These are phyloP conservation scores for Trachymyrmex cornetzi DNA, from an alignment of 1,140 invertebrate genomes.

Conservation along the genomic window DNA sequence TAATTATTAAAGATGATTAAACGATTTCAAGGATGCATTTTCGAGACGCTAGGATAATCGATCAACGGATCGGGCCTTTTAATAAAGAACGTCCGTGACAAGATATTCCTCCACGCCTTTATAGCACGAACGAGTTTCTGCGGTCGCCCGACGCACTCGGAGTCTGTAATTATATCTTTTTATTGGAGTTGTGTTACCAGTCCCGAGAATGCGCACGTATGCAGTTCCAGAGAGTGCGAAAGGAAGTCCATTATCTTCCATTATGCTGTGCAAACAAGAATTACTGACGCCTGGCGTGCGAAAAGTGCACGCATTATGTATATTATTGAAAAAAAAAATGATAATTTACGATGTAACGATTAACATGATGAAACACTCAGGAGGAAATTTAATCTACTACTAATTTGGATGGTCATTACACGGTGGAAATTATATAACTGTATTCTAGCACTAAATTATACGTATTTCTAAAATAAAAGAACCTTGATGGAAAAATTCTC, in stretches of 20 bases:
- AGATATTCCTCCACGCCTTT: not conserved
- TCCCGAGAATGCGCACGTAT: constrained; percentile 32
- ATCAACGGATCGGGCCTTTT: not conserved
- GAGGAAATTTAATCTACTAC: too few species aligned
- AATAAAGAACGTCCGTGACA: constrained; percentile 3
- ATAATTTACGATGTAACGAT: constrained; percentile 4
- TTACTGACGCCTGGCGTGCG: not conserved
- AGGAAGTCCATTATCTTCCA: not conserved
- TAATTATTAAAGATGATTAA: not conserved
- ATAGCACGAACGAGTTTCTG: constrained; percentile 28
- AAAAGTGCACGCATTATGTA: constrained; percentile 14
- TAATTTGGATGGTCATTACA: not conserved
- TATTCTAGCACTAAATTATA: not conserved
- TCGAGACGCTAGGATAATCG: not conserved
- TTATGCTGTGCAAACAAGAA: constrained; percentile 42
- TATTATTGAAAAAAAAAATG: not conserved
- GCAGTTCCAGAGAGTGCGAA: constrained; percentile 7
- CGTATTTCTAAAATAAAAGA: too few species aligned
- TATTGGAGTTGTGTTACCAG: constrained; percentile 6
- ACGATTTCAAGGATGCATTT: not conserved
- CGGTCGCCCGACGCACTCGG: not conserved
- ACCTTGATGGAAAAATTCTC: too few species aligned
- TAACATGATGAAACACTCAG: not conserved
- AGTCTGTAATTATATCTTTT: constrained; percentile 42
- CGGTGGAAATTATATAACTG: not conserved